Evolutionary conservation across 2,797 vertebrate genomes (phyloP).

Genomic region (Aphelocoma californica): DNA sequence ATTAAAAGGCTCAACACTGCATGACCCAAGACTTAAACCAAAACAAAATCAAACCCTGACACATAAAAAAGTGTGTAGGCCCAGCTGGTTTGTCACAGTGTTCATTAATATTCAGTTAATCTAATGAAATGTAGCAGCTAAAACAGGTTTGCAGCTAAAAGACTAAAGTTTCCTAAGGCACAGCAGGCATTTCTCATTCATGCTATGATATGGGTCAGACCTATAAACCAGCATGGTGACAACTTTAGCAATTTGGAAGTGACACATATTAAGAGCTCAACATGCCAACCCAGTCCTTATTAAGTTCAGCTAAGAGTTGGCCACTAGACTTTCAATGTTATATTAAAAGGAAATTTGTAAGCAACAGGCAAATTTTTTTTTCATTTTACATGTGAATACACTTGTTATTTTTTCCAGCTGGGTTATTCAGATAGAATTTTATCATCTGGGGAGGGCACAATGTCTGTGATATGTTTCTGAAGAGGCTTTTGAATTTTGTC

Average conservation of each 20-base stretch:
- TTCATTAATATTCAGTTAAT: not conserved
- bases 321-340: not conserved
- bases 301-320: not conserved
- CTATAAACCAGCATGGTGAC: not conserved
- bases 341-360: not conserved
- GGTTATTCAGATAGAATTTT: not conserved
- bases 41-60: fast-evolving
- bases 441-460: not conserved
- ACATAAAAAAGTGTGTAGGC: not conserved
- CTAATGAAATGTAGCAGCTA: not conserved
- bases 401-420: not conserved
- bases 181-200: fast-evolving
- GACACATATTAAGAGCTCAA: not conserved
- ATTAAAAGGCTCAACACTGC: not conserved
- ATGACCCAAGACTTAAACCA: not conserved
- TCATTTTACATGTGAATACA: not conserved
- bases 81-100: not conserved
- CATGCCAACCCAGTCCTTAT: not conserved
- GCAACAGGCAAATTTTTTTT: not conserved
- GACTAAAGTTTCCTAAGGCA: not conserved
- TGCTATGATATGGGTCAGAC: not conserved
- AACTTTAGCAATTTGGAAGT: not conserved
- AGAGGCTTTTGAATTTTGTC: not conserved
- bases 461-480: not conserved
- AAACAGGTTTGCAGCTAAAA: not conserved